Percentiles rank a stretch among this genome's conserved stretches.
Evolutionary conservation across 2,888 invertebrate genomes (phyloP).

Genomic region (Schrankia costaestrigalis): DNA sequence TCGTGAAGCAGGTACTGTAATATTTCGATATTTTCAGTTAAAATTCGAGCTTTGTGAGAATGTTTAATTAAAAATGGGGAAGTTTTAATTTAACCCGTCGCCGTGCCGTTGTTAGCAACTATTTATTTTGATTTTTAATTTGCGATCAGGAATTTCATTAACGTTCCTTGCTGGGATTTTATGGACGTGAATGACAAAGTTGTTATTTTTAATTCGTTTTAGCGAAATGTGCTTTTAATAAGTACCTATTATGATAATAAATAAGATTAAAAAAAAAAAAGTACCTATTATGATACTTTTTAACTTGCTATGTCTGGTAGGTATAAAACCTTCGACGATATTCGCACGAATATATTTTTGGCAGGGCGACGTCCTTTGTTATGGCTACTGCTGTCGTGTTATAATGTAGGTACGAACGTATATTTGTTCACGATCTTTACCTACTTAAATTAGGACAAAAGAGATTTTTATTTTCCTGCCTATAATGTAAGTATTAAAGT

Average conservation of each 20-base stretch:
- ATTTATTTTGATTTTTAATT: background rate
- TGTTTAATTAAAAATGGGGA: conserved; percentile 15
- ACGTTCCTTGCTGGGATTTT: background rate
- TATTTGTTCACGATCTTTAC: background rate
- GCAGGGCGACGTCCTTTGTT: conserved; percentile 24
- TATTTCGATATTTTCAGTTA: conserved; percentile 22
- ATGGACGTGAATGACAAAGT: no score
- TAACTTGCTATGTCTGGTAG: no score
- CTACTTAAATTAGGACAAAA: background rate
- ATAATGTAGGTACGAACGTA: background rate
- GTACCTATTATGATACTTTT: no score
- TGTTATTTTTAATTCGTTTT: no score
- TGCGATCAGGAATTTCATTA: no score
- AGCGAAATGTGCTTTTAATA: no score
- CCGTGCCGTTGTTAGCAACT: background rate
- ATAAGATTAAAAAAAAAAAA: no score
- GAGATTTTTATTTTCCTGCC: background rate
- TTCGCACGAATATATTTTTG: conserved; percentile 18
- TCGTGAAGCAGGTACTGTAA: conserved; percentile 70
- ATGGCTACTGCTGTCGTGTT: background rate
- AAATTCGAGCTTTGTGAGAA: conserved; percentile 15
- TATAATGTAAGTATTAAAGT: no score
- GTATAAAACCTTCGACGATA: no score
- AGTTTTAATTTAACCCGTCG: conserved; percentile 15
- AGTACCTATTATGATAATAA: no score